phyloP scores from a whole-genome alignment of 2,797 vertebrate species.

The Pseudomugil gertrudae region DNA sequence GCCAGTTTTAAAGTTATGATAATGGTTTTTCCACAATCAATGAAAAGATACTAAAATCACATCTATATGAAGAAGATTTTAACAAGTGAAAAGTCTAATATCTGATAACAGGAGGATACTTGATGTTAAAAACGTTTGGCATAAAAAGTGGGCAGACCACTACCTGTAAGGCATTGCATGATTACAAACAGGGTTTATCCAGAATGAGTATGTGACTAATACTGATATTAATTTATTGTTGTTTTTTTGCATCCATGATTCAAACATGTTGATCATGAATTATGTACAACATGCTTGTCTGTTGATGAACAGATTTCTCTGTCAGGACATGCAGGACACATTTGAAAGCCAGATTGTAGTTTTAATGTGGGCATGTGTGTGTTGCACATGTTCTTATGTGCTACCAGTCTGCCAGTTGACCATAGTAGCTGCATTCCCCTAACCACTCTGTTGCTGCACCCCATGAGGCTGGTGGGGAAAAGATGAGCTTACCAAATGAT shows the following conservation, averaged over 20 bases:
- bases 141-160: too few relatives aligned
- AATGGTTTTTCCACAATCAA: neutral
- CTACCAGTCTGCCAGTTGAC: slow-evolving; percentile 48
- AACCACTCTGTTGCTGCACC: slow-evolving; percentile 29
- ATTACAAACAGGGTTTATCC: neutral
- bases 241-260: slow-evolving; percentile 40
- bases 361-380: neutral
- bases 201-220: neutral
- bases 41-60: neutral
- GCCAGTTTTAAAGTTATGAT: neutral
- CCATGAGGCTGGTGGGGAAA: slow-evolving; percentile 38
- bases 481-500: slow-evolving; percentile 70
- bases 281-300: slow-evolving; percentile 37
- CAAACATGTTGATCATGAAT: slow-evolving; percentile 40
- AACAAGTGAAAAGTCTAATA: neutral
- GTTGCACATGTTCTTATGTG: slow-evolving; percentile 15
- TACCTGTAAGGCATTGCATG: neutral
- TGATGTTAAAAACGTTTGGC: neutral
- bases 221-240: slow-evolving; percentile 25
- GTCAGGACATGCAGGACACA: neutral
- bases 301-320: slow-evolving; percentile 21
- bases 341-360: slow-evolving; percentile 9
- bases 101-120: neutral
- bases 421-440: slow-evolving; percentile 30
- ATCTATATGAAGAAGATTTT: neutral